Conservation (phyloP, 2,113 vertebrate genomes). For the Leptobrachium leishanense region DNA sequence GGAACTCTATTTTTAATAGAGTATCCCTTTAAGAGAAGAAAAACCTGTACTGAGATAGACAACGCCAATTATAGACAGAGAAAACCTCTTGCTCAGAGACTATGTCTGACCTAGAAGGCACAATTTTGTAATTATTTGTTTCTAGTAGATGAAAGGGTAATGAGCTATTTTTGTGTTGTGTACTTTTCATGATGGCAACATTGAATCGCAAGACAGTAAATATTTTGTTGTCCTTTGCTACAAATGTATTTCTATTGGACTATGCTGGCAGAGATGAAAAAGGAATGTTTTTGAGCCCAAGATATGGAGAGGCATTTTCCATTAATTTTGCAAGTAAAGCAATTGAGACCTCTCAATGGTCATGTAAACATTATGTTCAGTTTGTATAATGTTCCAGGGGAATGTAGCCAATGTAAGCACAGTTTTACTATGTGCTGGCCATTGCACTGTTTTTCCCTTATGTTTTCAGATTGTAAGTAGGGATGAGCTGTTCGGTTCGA, state of each 20-base stretch:
- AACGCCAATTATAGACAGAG: not conserved
- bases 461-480: too few relatives aligned
- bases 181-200: not conserved
- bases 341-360: too few relatives aligned
- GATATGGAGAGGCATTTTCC: too few relatives aligned
- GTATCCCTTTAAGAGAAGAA: not conserved
- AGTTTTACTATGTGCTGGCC: too few relatives aligned
- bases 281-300: not conserved
- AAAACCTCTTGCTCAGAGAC: not conserved
- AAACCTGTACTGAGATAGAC: not conserved
- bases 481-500: too few relatives aligned
- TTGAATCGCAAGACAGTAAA: not conserved
- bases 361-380: too few relatives aligned
- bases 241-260: not conserved
- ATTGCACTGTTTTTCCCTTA: too few relatives aligned
- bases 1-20: too few relatives aligned
- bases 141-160: slow-evolving; percentile 9
- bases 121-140: slow-evolving; percentile 25
- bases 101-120: not conserved
- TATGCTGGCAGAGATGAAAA: not conserved
- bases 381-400: too few relatives aligned
- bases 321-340: too few relatives aligned
- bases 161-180: slow-evolving; percentile 1
- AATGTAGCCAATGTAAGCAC: too few relatives aligned
- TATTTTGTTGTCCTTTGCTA: not conserved